Percentiles rank a stretch among this genome's conserved stretches.
phyloP scores from a whole-genome alignment of 2,888 invertebrate species.

The Phorcus lineatus region DNA sequence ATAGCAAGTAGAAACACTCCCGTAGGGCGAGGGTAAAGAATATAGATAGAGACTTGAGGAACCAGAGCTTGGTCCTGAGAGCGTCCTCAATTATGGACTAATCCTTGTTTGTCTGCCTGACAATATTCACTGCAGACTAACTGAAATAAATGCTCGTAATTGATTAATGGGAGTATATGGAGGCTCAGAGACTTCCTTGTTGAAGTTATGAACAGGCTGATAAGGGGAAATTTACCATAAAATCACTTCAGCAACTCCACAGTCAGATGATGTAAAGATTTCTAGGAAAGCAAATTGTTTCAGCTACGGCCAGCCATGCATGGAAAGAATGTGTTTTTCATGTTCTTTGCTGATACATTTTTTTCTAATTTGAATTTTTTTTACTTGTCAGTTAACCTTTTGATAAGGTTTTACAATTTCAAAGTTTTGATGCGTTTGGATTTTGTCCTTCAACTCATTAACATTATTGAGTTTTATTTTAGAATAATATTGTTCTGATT shows the following conservation, averaged over 20 bases:
- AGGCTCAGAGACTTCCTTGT: neutral
- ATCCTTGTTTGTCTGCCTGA: constrained; percentile 7
- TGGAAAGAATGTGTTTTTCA: too few relatives aligned
- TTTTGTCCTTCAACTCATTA: too few relatives aligned
- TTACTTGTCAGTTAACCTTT: too few relatives aligned
- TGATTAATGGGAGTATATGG: neutral
- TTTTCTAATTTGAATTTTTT: too few relatives aligned
- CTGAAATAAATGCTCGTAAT: neutral
- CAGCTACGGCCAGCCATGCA: too few relatives aligned
- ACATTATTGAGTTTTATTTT: too few relatives aligned
- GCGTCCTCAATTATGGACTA: neutral
- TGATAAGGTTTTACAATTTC: too few relatives aligned
- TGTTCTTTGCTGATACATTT: too few relatives aligned
- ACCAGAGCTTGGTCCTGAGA: neutral
- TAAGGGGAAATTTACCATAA: constrained; percentile 1
- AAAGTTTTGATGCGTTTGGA: too few relatives aligned
- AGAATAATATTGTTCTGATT: too few relatives aligned
- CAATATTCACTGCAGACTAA: neutral
- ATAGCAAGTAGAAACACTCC: too few relatives aligned
- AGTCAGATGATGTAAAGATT: neutral
- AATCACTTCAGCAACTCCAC: neutral
- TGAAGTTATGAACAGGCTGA: neutral
- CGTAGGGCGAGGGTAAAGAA: too few relatives aligned
- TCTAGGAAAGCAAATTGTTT: neutral
- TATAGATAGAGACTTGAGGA: neutral